Evolutionary conservation across 1,140 invertebrate species (phyloP), one percentile per base, ranked within the genome.

Genomic region (Diorhabda sublineata): DNA sequence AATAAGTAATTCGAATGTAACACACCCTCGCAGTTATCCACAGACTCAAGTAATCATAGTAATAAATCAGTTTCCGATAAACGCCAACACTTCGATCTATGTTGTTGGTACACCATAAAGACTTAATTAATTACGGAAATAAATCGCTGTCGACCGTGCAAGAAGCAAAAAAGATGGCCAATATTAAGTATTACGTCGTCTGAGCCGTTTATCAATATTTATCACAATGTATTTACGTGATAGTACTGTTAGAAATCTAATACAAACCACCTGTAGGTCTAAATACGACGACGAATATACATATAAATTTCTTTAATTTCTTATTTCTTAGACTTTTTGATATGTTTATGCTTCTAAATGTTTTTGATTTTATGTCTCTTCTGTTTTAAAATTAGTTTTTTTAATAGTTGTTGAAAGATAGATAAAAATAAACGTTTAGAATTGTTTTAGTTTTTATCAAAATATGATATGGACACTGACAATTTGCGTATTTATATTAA

Each of bases 111-210:
- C 42, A 62, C 11, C 63, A 56, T 64, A 64, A 64, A 64, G 63
- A 64, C 61, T 71, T 71, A 63, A 71, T 68, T 71, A 71, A 71
- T 60, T 70, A 66, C 59, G 66, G 45, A 61, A 64, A 71, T 71
- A 67, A 71, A 71, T 71, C 69, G 66, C 60, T 67, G 69, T 70
- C 69, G 62, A 11, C 59, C 56, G 2, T 2, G 64, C 0, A 26
- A 58, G 60, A 52, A 52, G 47, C 47, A 52, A 52, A n/a, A 52
- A 47, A n/a, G 66, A 68, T 58, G 57, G 59, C 60, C 56, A 59
- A 71, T 59, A 68, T 43, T 45, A 64, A 47, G 66, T 64, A 52
- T 8, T 65, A 62, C 60, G 52, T 64, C 63, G 0, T 0, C 42
- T 45, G 42, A 56, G 52, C 45, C 26, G 57, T 72, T 70, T 67